Base-by-base conservation (phyloP, 2,113 vertebrate genomes). In the Orthonyx spaldingii region DNA sequence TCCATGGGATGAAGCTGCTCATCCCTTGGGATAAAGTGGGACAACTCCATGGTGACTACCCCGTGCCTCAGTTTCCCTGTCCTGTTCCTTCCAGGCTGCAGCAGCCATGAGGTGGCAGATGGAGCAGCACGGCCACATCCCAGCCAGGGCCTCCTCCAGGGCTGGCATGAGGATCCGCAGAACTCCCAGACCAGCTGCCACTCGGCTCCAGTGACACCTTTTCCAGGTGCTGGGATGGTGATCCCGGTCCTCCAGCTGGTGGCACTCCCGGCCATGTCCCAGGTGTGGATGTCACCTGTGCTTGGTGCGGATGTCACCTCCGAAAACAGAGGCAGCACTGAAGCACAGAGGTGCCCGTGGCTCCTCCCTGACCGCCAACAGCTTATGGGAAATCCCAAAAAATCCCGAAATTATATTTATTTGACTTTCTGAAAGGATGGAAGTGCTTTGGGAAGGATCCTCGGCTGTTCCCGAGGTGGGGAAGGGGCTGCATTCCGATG, bases 1-100 rank as follows among this genome's bases (percentile, higher is more conserved):
- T 24, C 75, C 16, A 17, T 5, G 33, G 26, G 57, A 10, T 61
- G 42, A 33, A 56, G 5, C 13, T 3, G 10, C 16, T 68, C 30
- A 5, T 16, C 30, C 8, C 28, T 41, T 6, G 61, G 39, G n/a
- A 27, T 85, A 32, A 13, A 8, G 12, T 46, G 71, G 26, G 39
- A 59, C 7, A 10, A 21, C 9, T 22, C 13, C 2, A 3, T 4
- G 22, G 28, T 0, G 0, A 13, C 28, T 10, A 2, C 22, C 17
- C 63, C 0, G 8, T 89, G 87, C 95, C 92, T 93, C 92, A 77
- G 90, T 91, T 96, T 94, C 94, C 87, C 61, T 3, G 33, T 24
- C 46, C 18, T 20, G 22, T 46, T 81, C 33, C 37, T 65, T 13
- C 28, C 16, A 6, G 30, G 33, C 44, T n/a, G 71, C 81, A 56